These are phyloP conservation scores for Meliscaeva auricollis DNA, from an alignment of 2,888 invertebrate genomes.

Conservation along the genomic window DNA sequence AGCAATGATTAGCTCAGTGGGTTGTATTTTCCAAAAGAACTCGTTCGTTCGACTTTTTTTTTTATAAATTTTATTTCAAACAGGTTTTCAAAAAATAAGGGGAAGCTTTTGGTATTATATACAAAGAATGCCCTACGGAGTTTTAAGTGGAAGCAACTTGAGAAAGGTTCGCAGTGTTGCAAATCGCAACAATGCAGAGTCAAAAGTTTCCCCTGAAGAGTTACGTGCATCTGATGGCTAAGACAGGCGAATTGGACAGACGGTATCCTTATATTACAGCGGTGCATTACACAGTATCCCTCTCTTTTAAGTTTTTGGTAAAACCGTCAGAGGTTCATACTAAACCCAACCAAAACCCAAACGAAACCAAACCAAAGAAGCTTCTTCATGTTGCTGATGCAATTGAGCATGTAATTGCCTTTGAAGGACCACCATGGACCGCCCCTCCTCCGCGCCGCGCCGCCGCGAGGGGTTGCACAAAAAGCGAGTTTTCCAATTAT, in stretches of 20 bases:
- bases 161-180: slow-evolving; percentile 35
- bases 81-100: slow-evolving; percentile 7
- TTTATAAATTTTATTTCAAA: neutral
- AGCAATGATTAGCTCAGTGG: slow-evolving; percentile 67
- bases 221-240: slow-evolving; percentile 71
- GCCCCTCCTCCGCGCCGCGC: neutral
- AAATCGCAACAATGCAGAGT: slow-evolving; percentile 66
- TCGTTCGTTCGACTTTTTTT: slow-evolving; percentile 39
- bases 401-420: slow-evolving; percentile 74
- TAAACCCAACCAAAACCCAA: slow-evolving; percentile 19
- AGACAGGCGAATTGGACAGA: slow-evolving; percentile 58
- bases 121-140: slow-evolving; percentile 41
- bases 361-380: slow-evolving; percentile 27
- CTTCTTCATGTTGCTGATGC: slow-evolving; percentile 56
- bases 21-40: slow-evolving; percentile 59
- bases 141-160: slow-evolving; percentile 45
- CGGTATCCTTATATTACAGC: neutral
- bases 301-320: neutral
- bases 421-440: slow-evolving; percentile 27
- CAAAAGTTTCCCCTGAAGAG: slow-evolving; percentile 56
- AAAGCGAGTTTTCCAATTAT: slow-evolving; percentile 67
- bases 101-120: neutral
- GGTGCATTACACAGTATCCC: neutral
- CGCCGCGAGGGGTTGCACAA: slow-evolving; percentile 33
- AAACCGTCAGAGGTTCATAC: neutral